phyloP scores from a whole-genome alignment of 1,140 invertebrate genomes.

The Trichonephila clavata region DNA sequence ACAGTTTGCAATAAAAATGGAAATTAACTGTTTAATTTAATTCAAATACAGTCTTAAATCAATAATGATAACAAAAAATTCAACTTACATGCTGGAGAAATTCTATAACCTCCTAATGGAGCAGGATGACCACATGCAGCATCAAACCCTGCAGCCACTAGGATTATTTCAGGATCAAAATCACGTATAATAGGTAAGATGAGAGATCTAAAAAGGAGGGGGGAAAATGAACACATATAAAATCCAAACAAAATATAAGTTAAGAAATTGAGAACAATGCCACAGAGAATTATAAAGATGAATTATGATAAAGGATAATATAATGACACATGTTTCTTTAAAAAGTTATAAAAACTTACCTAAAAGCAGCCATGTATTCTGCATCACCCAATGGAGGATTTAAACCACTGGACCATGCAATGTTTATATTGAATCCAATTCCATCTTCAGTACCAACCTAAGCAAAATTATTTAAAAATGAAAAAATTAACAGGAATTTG shows the following conservation, averaged over 20 bases:
- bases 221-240: not conserved
- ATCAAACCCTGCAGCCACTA: slow-evolving; percentile 99
- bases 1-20: not conserved
- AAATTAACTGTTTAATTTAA: too few species aligned
- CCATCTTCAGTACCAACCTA: slow-evolving; percentile 93
- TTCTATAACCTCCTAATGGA: slow-evolving; percentile 95
- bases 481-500: too few species aligned
- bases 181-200: slow-evolving; percentile 96
- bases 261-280: not conserved
- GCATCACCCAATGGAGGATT: slow-evolving; percentile 97
- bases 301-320: not conserved
- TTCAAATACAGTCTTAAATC: too few species aligned
- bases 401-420: slow-evolving; percentile 95
- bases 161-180: slow-evolving; percentile 95
- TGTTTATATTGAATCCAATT: slow-evolving; percentile 97
- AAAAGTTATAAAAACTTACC: slow-evolving; percentile 79
- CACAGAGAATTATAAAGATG: not conserved
- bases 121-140: slow-evolving; percentile 96
- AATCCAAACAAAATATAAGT: too few species aligned
- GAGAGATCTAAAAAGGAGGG: slow-evolving; percentile 83
- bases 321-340: too few species aligned
- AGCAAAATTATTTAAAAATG: slow-evolving; percentile 70
- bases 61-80: not conserved
- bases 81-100: slow-evolving; percentile 90
- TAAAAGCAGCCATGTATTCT: slow-evolving; percentile 98